phyloP scores from a whole-genome alignment of 2,797 vertebrate species.

The Xenops minutus region DNA sequence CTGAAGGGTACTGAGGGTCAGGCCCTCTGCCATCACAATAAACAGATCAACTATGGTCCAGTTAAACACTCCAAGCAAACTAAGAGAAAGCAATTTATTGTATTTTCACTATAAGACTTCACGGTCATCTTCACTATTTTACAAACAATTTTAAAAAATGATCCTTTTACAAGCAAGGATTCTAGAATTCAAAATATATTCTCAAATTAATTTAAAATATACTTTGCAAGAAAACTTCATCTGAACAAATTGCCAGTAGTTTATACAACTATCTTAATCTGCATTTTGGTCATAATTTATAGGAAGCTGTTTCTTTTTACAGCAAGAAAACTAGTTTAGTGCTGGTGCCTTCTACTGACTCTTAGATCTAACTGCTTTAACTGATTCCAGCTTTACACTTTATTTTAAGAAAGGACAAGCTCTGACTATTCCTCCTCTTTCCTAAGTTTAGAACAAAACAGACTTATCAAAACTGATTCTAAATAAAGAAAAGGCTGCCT shows the following conservation, averaged over 20 bases:
- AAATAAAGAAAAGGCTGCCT: neutral
- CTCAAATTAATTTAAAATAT: conserved; percentile 37
- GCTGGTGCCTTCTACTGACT: neutral
- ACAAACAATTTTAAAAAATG: neutral
- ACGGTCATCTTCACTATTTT: neutral
- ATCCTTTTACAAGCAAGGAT: conserved; percentile 24
- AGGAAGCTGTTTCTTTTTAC: neutral
- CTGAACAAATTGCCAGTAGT: neutral
- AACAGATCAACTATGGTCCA: neutral
- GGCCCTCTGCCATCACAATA: neutral
- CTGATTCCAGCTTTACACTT: neutral
- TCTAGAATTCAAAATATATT: conserved; percentile 49
- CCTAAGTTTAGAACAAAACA: neutral
- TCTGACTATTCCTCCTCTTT: neutral
- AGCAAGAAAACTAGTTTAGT: neutral
- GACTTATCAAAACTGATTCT: neutral
- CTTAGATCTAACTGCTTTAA: neutral
- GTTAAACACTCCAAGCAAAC: neutral
- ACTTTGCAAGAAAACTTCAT: neutral
- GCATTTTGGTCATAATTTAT: neutral
- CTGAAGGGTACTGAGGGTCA: neutral
- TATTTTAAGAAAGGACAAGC: neutral
- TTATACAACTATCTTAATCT: neutral
- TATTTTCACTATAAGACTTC: neutral
- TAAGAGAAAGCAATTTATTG: conserved; percentile 49